These are phyloP conservation scores for Lates calcarifer DNA, from an alignment of 2,113 vertebrate species.

Conservation along the genomic window DNA sequence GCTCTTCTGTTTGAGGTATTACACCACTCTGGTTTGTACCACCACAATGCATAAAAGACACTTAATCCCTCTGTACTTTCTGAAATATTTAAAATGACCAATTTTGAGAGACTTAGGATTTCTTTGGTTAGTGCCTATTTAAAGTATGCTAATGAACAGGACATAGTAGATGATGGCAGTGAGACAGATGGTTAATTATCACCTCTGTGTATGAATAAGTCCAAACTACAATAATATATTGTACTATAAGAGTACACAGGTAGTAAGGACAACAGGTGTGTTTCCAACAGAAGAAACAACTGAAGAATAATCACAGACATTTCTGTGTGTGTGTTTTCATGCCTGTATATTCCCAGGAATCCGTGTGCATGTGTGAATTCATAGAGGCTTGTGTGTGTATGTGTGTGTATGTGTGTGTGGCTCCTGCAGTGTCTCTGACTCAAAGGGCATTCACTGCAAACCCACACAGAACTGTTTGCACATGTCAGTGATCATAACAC, in stretches of 20 bases:
- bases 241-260: not conserved
- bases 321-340: not conserved
- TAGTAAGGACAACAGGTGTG: not conserved
- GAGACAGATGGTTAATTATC: not conserved
- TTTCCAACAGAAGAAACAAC: slow-evolving; percentile 36
- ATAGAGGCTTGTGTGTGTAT: not conserved
- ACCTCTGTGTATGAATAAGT: not conserved
- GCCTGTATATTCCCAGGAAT: not conserved
- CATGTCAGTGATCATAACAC: slow-evolving; percentile 55
- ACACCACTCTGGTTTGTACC: not conserved
- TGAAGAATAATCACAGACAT: slow-evolving; percentile 37
- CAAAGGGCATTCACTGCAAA: slow-evolving; percentile 60
- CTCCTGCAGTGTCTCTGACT: slow-evolving; percentile 56
- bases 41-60: no score
- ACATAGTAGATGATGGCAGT: not conserved
- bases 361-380: not conserved
- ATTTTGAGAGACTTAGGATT: not conserved
- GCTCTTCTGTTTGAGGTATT: not conserved
- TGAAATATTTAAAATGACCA: no score
- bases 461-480: slow-evolving; percentile 66
- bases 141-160: not conserved
- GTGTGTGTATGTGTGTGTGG: not conserved
- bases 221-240: not conserved
- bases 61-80: no score
- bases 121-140: no score